A percentile compares a stretch with the other conserved stretches of the same genome.
phyloP scores from a whole-genome alignment of 2,797 vertebrate species.

The Arremon aurantiirostris region DNA sequence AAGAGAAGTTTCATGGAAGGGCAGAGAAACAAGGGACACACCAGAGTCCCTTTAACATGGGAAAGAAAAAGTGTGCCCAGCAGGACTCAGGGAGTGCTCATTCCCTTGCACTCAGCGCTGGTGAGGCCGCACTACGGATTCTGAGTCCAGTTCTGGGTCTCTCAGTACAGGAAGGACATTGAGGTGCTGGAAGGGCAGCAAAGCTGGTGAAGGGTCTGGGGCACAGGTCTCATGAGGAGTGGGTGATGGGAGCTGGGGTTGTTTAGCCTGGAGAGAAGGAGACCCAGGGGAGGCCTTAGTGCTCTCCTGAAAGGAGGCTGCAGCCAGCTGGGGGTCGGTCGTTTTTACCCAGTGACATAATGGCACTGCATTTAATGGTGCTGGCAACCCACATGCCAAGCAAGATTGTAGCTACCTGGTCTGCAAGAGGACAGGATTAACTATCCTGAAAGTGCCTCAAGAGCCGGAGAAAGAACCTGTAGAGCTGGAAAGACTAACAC shows the following conservation, averaged over 20 bases:
- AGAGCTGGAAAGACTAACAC: neutral
- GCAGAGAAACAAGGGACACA: neutral
- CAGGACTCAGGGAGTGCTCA: neutral
- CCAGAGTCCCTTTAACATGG: neutral
- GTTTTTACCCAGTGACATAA: neutral
- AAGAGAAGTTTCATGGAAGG: neutral
- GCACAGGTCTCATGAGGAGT: neutral
- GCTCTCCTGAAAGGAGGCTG: neutral
- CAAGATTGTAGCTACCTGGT: neutral
- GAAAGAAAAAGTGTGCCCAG: neutral
- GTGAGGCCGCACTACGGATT: neutral
- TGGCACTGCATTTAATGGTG: neutral
- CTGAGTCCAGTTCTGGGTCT: neutral
- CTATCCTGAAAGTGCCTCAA: neutral
- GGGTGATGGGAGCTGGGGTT: neutral
- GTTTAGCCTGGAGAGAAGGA: neutral
- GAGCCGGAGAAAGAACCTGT: neutral
- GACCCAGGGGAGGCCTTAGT: neutral
- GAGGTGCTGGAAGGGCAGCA: neutral
- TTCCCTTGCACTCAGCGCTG: neutral
- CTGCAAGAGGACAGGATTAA: neutral
- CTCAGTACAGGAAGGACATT: neutral
- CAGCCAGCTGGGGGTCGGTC: fast-evolving
- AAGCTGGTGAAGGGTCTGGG: neutral
- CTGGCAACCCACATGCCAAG: neutral